Evolutionary conservation across 2,888 invertebrate species (phyloP), one percentile per base, ranked within the genome.

Genomic region (Portevinia maculata): DNA sequence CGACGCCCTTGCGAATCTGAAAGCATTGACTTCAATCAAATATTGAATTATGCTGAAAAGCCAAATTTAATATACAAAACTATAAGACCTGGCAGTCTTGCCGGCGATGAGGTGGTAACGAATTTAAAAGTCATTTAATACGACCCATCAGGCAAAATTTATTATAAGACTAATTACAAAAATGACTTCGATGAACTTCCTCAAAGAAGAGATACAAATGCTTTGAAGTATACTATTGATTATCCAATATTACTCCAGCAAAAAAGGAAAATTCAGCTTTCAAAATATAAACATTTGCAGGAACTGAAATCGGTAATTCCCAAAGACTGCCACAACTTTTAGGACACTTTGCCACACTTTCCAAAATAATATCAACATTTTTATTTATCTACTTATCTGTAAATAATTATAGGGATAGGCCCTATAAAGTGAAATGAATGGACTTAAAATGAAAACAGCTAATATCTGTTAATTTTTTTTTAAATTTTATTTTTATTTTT

Each of bases 261-360:
- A 48, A 48, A 24, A n/a, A n/a, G 21, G 1, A 24, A 48, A 48
- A 48, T 48, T 21, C 21, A 21, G 13, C n/a, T 6, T 3, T 24
- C 46, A 24, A 24, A 48, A 24, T 48, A 17, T 48, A 48, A 48
- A 21, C 46, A 48, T 48, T 48, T 48, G 46, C 46, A 46, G 5
- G 24, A 46, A 11, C 24, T 46, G 21, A 46, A 46, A 24, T n/a
- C 24, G 11, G 46, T 46, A 11, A 46, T 46, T 21, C 46, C 46
- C 21, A 46, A 46, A 46, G 46, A 46, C 46, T 46, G 46, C 13
- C 46, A 46, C n/a, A 11, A 21, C n/a, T 48, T 48, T 48, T 21
- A 28, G 11, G 24, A 48, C 13, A 48, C 41, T 19, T 41, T 41
- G 41, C 41, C 19, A 41, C 19, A 19, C 19, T 17, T 13, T 39